Conservation (phyloP, 2,797 vertebrate genomes). For the Pipistrellus kuhlii region DNA sequence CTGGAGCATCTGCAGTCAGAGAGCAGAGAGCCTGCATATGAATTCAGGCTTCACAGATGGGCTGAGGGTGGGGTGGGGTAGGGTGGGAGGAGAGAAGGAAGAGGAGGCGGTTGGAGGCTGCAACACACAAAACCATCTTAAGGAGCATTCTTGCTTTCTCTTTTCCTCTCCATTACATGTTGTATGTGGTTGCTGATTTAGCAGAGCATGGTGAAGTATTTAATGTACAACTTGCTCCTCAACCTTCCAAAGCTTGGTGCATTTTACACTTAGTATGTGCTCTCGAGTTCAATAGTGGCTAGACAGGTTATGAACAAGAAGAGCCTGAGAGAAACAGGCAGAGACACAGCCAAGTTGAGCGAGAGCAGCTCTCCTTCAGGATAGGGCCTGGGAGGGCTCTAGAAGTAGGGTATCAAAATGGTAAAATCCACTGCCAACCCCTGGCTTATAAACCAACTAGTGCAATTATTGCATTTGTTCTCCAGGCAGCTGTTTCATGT, state of each 20-base stretch:
- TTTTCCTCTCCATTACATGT: neutral
- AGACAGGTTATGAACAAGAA: neutral
- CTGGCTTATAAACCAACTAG: neutral
- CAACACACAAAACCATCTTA: conserved; percentile 49
- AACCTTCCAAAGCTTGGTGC: conserved; percentile 68
- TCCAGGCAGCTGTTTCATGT: neutral
- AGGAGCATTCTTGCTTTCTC: neutral
- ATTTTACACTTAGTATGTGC: conserved; percentile 15
- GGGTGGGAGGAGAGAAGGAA: neutral
- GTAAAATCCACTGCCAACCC: neutral
- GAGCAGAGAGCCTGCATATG: conserved; percentile 35
- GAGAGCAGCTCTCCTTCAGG: neutral
- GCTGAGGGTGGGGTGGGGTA: conserved; percentile 59
- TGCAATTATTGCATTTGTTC: neutral
- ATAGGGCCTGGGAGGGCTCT: fast-evolving
- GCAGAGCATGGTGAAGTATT: conserved; percentile 29
- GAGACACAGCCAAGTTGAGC: neutral
- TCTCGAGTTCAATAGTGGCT: conserved; percentile 62
- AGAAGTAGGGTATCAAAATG: too few species aligned
- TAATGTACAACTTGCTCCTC: conserved; percentile 59
- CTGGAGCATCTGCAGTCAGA: conserved; percentile 29
- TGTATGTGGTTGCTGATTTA: conserved; percentile 14
- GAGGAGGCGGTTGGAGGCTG: neutral
- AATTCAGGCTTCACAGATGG: conserved; percentile 65
- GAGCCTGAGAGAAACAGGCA: neutral